Evolutionary conservation across 2,113 vertebrate species (phyloP).

Genomic region (Zosterops japonicus): DNA sequence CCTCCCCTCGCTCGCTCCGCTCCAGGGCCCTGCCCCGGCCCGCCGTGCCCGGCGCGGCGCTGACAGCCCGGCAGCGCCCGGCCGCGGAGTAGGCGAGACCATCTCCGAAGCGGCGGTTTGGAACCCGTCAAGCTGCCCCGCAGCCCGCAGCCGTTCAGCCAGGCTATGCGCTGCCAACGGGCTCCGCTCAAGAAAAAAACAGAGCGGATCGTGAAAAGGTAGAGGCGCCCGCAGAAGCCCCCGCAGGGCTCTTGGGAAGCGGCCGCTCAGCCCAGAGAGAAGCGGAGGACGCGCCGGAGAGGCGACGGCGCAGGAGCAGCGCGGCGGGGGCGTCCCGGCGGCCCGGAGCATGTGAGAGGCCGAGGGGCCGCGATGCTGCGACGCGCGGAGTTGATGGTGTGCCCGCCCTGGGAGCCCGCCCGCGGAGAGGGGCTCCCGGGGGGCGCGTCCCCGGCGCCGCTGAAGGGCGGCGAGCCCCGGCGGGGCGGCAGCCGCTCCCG

Average conservation of each 20-base stretch:
- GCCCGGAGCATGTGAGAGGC: constrained; percentile 70
- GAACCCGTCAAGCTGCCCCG: constrained; percentile 76
- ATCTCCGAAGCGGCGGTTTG: neutral
- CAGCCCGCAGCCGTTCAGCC: constrained; percentile 58
- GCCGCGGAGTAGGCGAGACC: neutral
- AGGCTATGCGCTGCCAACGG: constrained; percentile 83
- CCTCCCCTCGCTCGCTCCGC: no score
- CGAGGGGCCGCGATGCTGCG: constrained; percentile 56
- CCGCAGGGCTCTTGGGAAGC: neutral
- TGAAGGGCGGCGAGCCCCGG: neutral
- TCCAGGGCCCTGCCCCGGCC: neutral
- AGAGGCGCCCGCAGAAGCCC: constrained; percentile 64
- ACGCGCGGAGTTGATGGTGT: constrained; percentile 46
- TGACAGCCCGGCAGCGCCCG: neutral
- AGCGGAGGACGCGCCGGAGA: neutral
- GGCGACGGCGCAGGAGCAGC: neutral
- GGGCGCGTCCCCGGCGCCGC: neutral
- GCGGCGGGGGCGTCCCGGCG: neutral
- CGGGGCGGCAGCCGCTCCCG: constrained; percentile 15
- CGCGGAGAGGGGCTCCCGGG: constrained; percentile 13
- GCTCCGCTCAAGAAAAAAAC: constrained; percentile 87
- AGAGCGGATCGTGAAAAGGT: constrained; percentile 84
- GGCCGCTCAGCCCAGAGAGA: neutral
- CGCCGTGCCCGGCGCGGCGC: neutral
- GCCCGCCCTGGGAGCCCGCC: constrained; percentile 50